Evolutionary conservation across 2,113 vertebrate species (phyloP).

Genomic region (Lagopus leucura): DNA sequence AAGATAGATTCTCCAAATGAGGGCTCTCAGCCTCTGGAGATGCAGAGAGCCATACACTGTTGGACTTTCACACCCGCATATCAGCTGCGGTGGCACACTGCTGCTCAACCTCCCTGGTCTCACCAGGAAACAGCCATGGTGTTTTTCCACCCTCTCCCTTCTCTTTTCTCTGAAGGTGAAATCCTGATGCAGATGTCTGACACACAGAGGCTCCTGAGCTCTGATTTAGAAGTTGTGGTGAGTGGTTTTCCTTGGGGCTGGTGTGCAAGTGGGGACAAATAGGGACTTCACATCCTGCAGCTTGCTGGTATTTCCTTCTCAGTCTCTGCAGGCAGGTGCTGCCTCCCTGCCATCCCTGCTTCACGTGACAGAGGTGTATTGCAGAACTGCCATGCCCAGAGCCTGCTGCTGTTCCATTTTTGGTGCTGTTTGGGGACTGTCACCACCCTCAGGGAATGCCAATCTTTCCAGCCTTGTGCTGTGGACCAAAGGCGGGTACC

Average conservation of each 20-base stretch:
- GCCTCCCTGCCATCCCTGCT: not conserved
- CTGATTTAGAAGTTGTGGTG: constrained; percentile 88
- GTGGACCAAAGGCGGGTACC: too few relatives aligned
- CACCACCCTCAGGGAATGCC: not conserved
- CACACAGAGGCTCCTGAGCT: constrained; percentile 84
- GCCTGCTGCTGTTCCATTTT: not conserved
- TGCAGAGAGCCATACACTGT: not conserved
- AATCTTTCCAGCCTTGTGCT: not conserved
- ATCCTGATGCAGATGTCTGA: constrained; percentile 91
- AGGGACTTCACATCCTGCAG: not conserved
- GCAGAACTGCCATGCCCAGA: not conserved
- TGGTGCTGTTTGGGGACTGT: not conserved
- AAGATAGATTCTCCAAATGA: not conserved
- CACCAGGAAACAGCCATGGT: not conserved
- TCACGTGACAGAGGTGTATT: not conserved
- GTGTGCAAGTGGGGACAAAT: not conserved
- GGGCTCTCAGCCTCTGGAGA: not conserved
- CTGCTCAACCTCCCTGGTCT: not conserved
- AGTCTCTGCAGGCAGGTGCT: not conserved
- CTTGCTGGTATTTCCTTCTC: not conserved
- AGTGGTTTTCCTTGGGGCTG: constrained; percentile 36
- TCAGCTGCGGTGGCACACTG: not conserved
- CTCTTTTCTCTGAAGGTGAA: constrained; percentile 80
- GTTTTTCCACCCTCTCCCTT: not conserved
- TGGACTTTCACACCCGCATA: not conserved